phyloP scores from a whole-genome alignment of 2,888 invertebrate species.

The Sturmia bella region DNA sequence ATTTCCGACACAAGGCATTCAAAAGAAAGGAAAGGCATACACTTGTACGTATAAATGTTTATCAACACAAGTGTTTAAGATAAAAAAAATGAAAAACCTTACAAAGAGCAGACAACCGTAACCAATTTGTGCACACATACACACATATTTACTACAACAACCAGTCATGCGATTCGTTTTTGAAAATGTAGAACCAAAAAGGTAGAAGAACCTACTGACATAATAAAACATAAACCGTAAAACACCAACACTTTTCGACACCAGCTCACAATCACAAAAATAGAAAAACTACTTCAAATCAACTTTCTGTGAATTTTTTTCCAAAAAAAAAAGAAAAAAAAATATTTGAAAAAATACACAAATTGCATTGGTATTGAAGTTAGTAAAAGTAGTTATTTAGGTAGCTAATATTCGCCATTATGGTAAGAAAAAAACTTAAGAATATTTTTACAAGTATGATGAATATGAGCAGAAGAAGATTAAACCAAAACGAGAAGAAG shows the following conservation, averaged over 20 bases:
- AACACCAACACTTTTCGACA: constrained; percentile 63
- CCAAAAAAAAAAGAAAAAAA: not conserved
- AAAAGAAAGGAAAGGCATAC: constrained; percentile 2
- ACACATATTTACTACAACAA: not conserved
- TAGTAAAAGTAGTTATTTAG: not conserved
- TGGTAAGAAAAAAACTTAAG: constrained; percentile 52
- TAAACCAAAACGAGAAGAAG: constrained; percentile 8
- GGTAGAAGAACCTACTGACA: constrained; percentile 22
- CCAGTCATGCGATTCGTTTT: constrained; percentile 16
- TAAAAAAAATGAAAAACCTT: constrained; percentile 1
- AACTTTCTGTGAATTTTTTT: not conserved
- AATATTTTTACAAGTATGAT: constrained; percentile 55
- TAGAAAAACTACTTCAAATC: not conserved
- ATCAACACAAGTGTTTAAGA: not conserved
- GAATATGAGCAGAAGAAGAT: constrained; percentile 37
- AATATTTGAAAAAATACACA: not conserved
- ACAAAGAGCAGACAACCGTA: not conserved
- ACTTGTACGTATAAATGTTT: not conserved
- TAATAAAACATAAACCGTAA: constrained; percentile 44
- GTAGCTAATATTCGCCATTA: constrained; percentile 2
- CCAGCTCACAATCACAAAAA: constrained; percentile 54
- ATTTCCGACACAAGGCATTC: constrained; percentile 74
- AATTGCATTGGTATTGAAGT: not conserved
- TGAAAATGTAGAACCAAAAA: constrained; percentile 1
- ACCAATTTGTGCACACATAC: not conserved